Conservation (phyloP, 2,888 invertebrate species). For the Cenopis cana region DNA sequence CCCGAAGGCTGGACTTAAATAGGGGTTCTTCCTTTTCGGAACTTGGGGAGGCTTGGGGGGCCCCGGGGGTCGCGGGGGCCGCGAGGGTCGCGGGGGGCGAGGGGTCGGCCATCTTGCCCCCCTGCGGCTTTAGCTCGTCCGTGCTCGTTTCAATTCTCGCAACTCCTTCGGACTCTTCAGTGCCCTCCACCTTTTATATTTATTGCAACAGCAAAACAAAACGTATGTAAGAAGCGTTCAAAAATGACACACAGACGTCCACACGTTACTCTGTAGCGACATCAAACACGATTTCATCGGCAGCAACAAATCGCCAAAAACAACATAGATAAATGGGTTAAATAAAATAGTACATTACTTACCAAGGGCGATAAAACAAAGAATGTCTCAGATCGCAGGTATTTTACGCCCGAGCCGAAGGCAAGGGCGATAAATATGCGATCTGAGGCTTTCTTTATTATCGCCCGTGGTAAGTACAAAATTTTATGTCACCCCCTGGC, state of each 20-base stretch:
- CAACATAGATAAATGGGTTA: conserved; percentile 56
- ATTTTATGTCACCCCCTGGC: too few species aligned
- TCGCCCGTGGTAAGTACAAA: too few species aligned
- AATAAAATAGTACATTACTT: too few species aligned
- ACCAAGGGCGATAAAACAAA: too few species aligned
- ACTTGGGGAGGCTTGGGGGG: conserved; percentile 62
- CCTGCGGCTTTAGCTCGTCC: conserved; percentile 77
- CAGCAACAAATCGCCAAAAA: conserved; percentile 68
- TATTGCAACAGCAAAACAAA: conserved; percentile 80
- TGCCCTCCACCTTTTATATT: conserved; percentile 74
- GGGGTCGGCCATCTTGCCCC: conserved; percentile 62
- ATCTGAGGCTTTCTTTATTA: too few species aligned
- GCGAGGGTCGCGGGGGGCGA: conserved; percentile 58
- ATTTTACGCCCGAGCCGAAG: too few species aligned
- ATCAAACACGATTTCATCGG: conserved; percentile 61
- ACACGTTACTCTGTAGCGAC: conserved; percentile 59
- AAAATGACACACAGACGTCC: conserved; percentile 51
- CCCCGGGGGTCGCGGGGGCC: conserved; percentile 56
- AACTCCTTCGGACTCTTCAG: conserved; percentile 67
- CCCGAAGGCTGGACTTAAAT: conserved; percentile 79
- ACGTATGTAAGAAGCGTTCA: conserved; percentile 62
- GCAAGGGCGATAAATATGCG: too few species aligned
- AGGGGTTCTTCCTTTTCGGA: conserved; percentile 80
- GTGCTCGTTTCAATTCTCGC: conserved; percentile 81
- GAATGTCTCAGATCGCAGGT: too few species aligned